Evolutionary conservation across 2,113 vertebrate genomes (phyloP).

Genomic region (Lamprotornis superbus): DNA sequence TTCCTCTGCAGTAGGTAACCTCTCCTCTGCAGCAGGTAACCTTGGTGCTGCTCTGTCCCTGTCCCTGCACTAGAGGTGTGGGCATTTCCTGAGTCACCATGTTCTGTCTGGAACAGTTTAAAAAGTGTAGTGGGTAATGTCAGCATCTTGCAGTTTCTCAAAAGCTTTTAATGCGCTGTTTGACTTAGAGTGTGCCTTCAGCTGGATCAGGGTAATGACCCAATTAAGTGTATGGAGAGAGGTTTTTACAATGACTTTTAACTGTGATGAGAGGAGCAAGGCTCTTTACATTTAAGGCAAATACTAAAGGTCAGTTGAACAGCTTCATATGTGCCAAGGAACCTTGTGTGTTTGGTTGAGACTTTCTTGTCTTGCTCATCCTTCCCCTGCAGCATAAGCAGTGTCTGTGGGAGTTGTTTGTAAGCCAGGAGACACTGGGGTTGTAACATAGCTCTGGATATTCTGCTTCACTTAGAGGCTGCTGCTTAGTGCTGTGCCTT

Average conservation of each 20-base stretch:
- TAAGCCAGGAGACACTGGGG: not conserved
- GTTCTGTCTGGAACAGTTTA: not conserved
- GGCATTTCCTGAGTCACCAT: not conserved
- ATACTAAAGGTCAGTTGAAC: not conserved
- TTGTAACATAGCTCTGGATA: not conserved
- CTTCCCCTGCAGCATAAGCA: accelerated
- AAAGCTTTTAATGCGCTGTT: not conserved
- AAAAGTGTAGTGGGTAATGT: not conserved
- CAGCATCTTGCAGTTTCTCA: not conserved
- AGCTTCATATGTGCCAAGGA: not conserved
- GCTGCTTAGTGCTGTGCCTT: not conserved
- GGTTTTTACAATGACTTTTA: not conserved
- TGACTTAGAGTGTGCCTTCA: not conserved
- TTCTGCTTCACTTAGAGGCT: not conserved
- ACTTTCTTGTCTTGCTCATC: not conserved
- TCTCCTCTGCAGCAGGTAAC: not conserved
- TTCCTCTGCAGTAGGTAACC: not conserved
- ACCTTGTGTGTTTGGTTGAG: not conserved
- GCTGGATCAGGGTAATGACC: not conserved
- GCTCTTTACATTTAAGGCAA: not conserved
- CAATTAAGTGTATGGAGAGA: not conserved
- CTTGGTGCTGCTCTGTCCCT: not conserved
- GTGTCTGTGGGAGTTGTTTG: not conserved
- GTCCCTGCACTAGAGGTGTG: not conserved
- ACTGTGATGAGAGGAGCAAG: not conserved